phyloP scores from a whole-genome alignment of 1,140 invertebrate genomes.

The Drosophila arawakana region DNA sequence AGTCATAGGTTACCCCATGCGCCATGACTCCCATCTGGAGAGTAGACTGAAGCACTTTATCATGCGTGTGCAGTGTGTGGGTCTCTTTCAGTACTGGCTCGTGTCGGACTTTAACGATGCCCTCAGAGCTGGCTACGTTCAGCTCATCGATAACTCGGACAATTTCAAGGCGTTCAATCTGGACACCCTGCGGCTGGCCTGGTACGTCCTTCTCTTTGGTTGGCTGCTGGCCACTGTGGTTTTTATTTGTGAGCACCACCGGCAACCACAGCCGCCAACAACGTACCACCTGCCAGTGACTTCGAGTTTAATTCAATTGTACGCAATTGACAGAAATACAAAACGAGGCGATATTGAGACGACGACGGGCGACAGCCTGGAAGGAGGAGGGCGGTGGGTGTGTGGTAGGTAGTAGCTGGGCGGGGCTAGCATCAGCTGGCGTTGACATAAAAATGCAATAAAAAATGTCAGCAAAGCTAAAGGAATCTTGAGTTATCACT shows the following conservation, averaged over 20 bases:
- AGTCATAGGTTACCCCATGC: slow-evolving; percentile 73
- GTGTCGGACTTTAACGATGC: slow-evolving; percentile 75
- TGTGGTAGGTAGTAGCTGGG: too few relatives aligned
- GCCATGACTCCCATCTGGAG: slow-evolving; percentile 65
- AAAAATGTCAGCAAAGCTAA: slow-evolving; percentile 62
- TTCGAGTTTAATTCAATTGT: slow-evolving; percentile 77
- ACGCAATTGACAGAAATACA: slow-evolving; percentile 77
- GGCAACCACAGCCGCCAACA: not conserved
- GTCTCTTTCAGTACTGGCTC: slow-evolving; percentile 63
- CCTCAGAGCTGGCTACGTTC: slow-evolving; percentile 63
- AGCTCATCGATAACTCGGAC: slow-evolving; percentile 58
- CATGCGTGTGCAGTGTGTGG: slow-evolving; percentile 61
- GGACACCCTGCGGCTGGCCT: slow-evolving; percentile 56
- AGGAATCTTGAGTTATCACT: slow-evolving; percentile 32
- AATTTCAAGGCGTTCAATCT: slow-evolving; percentile 63
- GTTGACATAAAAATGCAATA: slow-evolving; percentile 81
- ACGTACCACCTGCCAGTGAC: slow-evolving; percentile 54
- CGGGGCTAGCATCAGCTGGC: slow-evolving; percentile 51
- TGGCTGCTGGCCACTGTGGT: slow-evolving; percentile 35
- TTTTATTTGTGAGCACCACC: slow-evolving; percentile 32
- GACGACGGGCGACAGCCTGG: slow-evolving; percentile 17
- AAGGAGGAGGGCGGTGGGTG: not conserved
- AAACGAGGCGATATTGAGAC: slow-evolving; percentile 64
- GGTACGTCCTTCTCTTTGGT: slow-evolving; percentile 51
- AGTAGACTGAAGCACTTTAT: slow-evolving; percentile 62